These are phyloP conservation scores for Takifugu ocellatus DNA, from an alignment of 2,797 vertebrate genomes.

Conservation along the genomic window DNA sequence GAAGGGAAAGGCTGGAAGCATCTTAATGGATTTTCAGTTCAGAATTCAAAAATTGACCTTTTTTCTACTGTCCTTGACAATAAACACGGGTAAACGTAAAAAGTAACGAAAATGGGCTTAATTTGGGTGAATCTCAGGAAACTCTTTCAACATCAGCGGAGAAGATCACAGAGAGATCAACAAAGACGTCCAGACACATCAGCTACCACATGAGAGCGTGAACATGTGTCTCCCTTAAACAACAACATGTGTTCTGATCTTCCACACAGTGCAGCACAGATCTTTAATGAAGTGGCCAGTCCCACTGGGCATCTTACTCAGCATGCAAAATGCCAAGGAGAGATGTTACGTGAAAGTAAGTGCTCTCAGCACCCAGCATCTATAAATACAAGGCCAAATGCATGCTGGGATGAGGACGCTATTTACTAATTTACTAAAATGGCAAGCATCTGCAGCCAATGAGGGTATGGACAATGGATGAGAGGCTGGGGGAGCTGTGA, in stretches of 20 bases:
- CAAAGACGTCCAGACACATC: no score
- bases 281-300: constrained; percentile 41
- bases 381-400: constrained; percentile 33
- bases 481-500: no score
- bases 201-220: no score
- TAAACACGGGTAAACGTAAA: no score
- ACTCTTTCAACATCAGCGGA: no score
- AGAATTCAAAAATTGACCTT: constrained; percentile 1
- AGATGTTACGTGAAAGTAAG: constrained; percentile 9
- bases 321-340: constrained; percentile 18
- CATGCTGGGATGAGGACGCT: constrained; percentile 17
- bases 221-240: no score
- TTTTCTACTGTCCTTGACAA: no score
- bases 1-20: constrained; percentile 27
- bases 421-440: constrained; percentile 42
- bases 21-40: constrained; percentile 23
- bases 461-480: no score
- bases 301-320: constrained; percentile 23
- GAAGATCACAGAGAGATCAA: no score
- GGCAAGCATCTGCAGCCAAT: constrained; percentile 32
- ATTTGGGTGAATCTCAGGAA: no score
- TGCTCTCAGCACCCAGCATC: constrained; percentile 13
- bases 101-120: no score
- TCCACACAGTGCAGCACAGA: constrained; percentile 3
- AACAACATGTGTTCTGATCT: no score